Evolutionary conservation across 2,797 vertebrate genomes (phyloP).

Genomic region (Myotis planiceps): DNA sequence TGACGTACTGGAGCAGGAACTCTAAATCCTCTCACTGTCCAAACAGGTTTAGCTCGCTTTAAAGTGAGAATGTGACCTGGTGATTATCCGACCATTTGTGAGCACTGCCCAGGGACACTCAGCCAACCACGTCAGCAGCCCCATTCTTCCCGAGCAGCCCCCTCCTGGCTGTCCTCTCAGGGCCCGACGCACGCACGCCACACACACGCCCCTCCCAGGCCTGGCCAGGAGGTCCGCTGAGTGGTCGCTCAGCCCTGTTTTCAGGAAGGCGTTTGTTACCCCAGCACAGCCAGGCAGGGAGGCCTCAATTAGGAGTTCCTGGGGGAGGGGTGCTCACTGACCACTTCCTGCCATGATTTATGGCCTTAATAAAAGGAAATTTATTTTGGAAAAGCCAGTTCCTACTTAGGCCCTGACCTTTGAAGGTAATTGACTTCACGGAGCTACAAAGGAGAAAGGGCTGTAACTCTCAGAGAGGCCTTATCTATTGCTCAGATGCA

Average conservation of each 20-base stretch:
- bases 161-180: neutral
- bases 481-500: neutral
- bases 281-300: neutral
- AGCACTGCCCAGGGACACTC: neutral
- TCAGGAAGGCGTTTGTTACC: neutral
- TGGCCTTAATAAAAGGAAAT: neutral
- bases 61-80: neutral
- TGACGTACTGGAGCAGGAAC: neutral
- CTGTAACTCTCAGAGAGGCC: neutral
- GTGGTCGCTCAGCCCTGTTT: neutral
- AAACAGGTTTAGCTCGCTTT: neutral
- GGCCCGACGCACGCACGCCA: no score
- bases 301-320: neutral
- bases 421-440: neutral
- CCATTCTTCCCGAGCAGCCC: neutral
- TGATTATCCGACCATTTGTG: neutral
- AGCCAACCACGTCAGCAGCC: neutral
- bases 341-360: constrained; percentile 18
- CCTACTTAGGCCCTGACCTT: constrained; percentile 35
- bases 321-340: neutral
- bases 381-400: constrained; percentile 22
- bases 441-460: neutral
- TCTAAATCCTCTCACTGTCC: neutral
- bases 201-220: neutral
- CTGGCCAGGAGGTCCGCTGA: neutral